Evolutionary conservation across 2,888 invertebrate genomes (phyloP).

Genomic region (Netelia fuscicornis): DNA sequence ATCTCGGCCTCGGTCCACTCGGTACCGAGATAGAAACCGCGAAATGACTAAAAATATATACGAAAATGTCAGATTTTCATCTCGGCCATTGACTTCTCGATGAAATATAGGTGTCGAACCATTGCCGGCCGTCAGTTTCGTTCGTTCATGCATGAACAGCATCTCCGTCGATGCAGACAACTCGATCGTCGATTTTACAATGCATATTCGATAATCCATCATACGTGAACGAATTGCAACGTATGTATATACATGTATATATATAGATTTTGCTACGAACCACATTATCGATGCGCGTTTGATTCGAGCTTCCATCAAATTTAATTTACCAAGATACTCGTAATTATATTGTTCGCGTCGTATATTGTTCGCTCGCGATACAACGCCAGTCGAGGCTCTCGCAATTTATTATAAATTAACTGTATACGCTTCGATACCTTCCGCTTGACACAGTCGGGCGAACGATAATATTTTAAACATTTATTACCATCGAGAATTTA

Average conservation of each 20-base stretch:
- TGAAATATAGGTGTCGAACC: background rate
- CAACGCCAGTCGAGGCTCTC: background rate
- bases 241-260: background rate
- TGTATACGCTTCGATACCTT: background rate
- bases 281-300: background rate
- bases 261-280: background rate
- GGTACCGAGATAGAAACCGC: constrained; percentile 6
- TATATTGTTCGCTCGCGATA: background rate
- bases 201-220: background rate
- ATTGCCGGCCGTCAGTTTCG: background rate
- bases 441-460: too few species aligned
- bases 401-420: background rate
- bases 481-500: too few species aligned
- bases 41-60: constrained; percentile 6
- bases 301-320: constrained; percentile 24
- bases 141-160: background rate
- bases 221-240: background rate
- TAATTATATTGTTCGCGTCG: background rate
- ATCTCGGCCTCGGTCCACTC: constrained; percentile 8
- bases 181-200: background rate
- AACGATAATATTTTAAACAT: too few species aligned
- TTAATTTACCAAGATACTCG: constrained; percentile 8
- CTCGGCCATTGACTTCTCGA: constrained; percentile 21
- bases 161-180: background rate
- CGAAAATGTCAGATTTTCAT: constrained; percentile 17